Conservation (phyloP, 2,113 vertebrate species). For the Paratilapia polleni region DNA sequence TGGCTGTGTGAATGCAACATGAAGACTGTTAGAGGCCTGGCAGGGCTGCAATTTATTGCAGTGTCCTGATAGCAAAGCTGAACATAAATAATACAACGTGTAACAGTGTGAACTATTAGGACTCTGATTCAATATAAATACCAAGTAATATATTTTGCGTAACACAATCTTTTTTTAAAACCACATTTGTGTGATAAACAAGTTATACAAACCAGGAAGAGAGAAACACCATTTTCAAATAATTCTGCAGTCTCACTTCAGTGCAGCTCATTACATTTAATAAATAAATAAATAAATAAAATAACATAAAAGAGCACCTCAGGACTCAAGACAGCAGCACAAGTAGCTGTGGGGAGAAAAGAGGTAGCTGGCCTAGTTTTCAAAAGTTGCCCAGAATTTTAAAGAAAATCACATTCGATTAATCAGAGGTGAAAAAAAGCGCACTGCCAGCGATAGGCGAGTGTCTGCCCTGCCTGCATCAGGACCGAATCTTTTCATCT, state of each 20-base stretch:
- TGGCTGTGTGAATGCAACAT: slow-evolving; percentile 14
- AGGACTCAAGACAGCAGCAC: slow-evolving; percentile 7
- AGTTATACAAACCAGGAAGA: not conserved
- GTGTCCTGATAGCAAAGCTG: slow-evolving; percentile 1
- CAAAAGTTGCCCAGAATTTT: slow-evolving; percentile 13
- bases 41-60: slow-evolving; percentile 36
- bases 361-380: slow-evolving; percentile 45
- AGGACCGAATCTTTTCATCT: slow-evolving; percentile 30
- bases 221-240: slow-evolving; percentile 10
- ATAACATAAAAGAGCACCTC: slow-evolving; percentile 18
- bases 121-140: slow-evolving; percentile 17
- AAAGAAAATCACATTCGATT: slow-evolving; percentile 35
- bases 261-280: slow-evolving; percentile 25
- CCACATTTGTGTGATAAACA: slow-evolving; percentile 21
- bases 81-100: slow-evolving; percentile 8
- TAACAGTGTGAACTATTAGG: not conserved
- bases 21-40: slow-evolving; percentile 23
- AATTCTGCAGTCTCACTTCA: slow-evolving; percentile 12
- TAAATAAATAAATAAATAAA: no score
- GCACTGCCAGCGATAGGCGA: not conserved
- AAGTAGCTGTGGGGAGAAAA: not conserved
- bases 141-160: not conserved
- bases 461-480: slow-evolving; percentile 7
- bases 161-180: not conserved
- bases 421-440: slow-evolving; percentile 27